Base-by-base conservation (phyloP, 92 coral and sea anemone species). In the Porites cylindrica region DNA sequence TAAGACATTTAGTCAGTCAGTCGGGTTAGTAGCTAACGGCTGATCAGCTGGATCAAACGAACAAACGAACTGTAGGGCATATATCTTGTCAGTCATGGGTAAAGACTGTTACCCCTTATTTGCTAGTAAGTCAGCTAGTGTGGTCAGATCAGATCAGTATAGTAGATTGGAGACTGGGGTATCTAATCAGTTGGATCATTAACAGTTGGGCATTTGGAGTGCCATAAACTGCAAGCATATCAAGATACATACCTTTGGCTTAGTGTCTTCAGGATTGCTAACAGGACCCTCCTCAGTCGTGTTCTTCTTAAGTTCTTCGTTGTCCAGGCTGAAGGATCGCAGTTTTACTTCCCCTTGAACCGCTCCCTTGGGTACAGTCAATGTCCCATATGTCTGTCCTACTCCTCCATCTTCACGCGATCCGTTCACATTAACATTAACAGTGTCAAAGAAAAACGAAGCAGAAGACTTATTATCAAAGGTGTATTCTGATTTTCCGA, bases 401-500 rank as follows among this genome's bases (percentile, higher is more conserved):
- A 97, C 98, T 24, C 98, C 97, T 14, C 93, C 82, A 43, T 95
- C 99, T 76, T 97, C 89, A 53, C 94, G 93, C 16, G 96, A 76
- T 0, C 96, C 99, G 66, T 97, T 88, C 3, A 80, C 89, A 66
- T 93, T 97, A 70, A 92, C 93, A 74, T 97, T 91, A 0, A 95
- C 98, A n/a, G 99, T 97, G 77, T 97, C 99, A 77, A 95, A 97
- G 91, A 97, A 97, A 92, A 97, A 97, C 59, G 97, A 94, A 16
- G 96, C 99, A 9, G 96, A 88, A 10, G 98, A 90, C 10, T 92
- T 72, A 51, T 95, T 93, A 61, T 94, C 93, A 68, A 97, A 97
- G 58, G 92, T 63, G 75, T 95, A 97, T 81, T 97, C 99, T 1
- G 99, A 93, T 79, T 97, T 97, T 67, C 99, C 99, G n/a, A 97